Evolutionary conservation across 1,140 invertebrate species (phyloP).

Genomic region (Megalopta genalis): DNA sequence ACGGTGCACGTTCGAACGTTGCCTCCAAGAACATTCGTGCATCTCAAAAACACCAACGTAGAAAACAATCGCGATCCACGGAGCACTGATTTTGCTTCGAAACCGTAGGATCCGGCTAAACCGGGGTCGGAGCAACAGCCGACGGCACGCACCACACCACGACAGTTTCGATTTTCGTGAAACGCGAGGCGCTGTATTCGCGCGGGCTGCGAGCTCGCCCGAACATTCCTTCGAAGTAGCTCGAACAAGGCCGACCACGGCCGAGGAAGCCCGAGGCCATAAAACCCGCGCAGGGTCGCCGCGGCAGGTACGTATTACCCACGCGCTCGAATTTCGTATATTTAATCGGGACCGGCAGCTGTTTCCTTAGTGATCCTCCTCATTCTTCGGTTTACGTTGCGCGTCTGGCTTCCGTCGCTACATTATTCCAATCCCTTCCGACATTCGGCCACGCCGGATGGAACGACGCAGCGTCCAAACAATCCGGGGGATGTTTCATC

Average conservation of each 20-base stretch:
- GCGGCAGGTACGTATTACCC: neutral
- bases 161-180: slow-evolving; percentile 35
- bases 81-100: neutral
- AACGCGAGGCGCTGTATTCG: neutral
- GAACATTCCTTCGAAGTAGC: slow-evolving; percentile 3
- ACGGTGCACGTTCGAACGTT: neutral
- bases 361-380: neutral
- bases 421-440: neutral
- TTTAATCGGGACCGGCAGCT: neutral
- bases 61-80: too few relatives aligned
- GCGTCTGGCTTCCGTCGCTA: slow-evolving; percentile 19
- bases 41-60: neutral
- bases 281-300: too few relatives aligned
- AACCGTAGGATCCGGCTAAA: too few relatives aligned
- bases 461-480: neutral
- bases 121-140: neutral
- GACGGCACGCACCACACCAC: neutral
- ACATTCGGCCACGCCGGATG: neutral
- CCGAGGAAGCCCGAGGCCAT: slow-evolving; percentile 9
- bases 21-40: slow-evolving; percentile 3
- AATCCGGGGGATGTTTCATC: slow-evolving; percentile 4
- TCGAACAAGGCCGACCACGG: neutral
- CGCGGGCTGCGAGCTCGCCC: slow-evolving; percentile 5
- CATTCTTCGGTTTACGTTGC: slow-evolving; percentile 2
- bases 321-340: neutral